Base-by-base conservation (phyloP, 2,797 vertebrate species). In the Acipenser ruthenus region DNA sequence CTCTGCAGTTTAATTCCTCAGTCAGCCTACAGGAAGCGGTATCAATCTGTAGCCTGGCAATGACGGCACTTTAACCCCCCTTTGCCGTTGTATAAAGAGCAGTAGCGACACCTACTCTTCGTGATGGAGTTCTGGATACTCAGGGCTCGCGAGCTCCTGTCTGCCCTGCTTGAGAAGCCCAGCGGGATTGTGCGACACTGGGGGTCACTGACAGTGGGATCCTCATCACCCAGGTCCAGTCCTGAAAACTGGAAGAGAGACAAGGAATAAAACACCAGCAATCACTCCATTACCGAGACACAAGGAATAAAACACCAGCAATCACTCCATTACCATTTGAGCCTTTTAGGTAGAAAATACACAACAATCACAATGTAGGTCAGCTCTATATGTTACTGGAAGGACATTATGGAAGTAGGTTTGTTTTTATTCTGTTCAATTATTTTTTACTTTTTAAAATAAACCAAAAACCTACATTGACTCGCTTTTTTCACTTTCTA, bases 81-180 rank as follows among this genome's bases (percentile, higher is more conserved):
- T 18, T 37, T 37, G 2, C 23, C 2, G 2, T 37, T 37, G 23
- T 37, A 37, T 4, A 71, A 71, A 58, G 62, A 71, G 11, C 50
- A 49, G 62, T 52, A 51, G 56, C 10, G 7, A 12, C 7, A 67
- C 83, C 78, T 70, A 86, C 84, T 87, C 76, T 86, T 89, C 64
- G 79, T 87, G 80, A 89, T 89, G 72, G 88, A 87, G 79, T 94
- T 92, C 63, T 92, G 86, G 23, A 95, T 82, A 70, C 92, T 93
- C 18, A 93, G 77, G 1, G 93, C 92, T 72, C 93, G 82, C 1
- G 91, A 90, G 71, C 88, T 92, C 62, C 88, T 85, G 67, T 91
- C 88, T 0, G 84, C 83, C 66, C 87, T 83, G 75, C 90, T 88
- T 13, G 85, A 70, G 64, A 82, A 78, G 0, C 80, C 78, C 72